Conservation (phyloP, 2,113 vertebrate species). For the Leptobrachium ailaonicum region DNA sequence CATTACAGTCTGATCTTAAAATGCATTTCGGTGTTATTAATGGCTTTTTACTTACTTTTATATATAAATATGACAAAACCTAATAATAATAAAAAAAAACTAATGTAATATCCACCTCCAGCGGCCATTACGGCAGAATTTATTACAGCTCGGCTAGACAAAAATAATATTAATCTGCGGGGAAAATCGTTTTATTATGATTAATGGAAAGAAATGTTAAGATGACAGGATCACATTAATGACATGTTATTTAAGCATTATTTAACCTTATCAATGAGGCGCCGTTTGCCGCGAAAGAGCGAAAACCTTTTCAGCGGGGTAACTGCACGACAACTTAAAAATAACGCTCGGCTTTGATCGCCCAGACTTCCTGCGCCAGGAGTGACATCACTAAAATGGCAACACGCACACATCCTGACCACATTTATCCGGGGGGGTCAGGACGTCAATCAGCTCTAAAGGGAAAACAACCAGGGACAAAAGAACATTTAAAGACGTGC, state of each 20-base stretch:
- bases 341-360: not conserved
- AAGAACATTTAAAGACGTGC: not conserved
- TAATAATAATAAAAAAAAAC: not conserved
- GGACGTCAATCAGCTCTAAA: not conserved
- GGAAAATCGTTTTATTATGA: too few relatives aligned
- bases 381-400: not conserved
- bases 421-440: not conserved
- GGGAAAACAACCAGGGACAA: not conserved
- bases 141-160: too few relatives aligned
- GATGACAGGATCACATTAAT: too few relatives aligned
- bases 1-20: too few relatives aligned
- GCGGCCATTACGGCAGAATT: too few relatives aligned
- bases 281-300: too few relatives aligned
- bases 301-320: not conserved
- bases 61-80: not conserved
- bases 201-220: too few relatives aligned
- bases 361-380: not conserved
- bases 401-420: not conserved
- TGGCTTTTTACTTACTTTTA: too few relatives aligned
- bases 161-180: too few relatives aligned
- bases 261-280: too few relatives aligned
- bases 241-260: too few relatives aligned
- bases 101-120: not conserved
- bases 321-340: not conserved
- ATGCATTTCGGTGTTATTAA: too few relatives aligned